Evolutionary conservation across 2,888 invertebrate species (phyloP).

Genomic region (Brassicogethes aeneus): DNA sequence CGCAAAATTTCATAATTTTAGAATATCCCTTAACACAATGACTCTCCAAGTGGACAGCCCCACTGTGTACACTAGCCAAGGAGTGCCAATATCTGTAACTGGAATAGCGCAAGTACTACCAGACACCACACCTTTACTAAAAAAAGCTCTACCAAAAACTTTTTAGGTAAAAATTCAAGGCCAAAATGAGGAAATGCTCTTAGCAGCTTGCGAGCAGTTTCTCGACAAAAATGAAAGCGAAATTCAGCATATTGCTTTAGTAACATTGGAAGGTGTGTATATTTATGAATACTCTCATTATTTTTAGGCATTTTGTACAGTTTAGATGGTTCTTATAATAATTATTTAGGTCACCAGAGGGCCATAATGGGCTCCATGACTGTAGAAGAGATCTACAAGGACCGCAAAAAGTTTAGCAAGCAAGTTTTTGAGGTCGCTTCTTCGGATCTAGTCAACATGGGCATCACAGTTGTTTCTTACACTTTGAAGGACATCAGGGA

Average conservation of each 20-base stretch:
- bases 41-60: slow-evolving; percentile 93
- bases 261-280: slow-evolving; percentile 81
- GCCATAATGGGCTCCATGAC: slow-evolving; percentile 97
- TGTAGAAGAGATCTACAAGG: slow-evolving; percentile 93
- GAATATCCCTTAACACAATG: slow-evolving; percentile 95
- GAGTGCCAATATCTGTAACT: slow-evolving; percentile 94
- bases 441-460: slow-evolving; percentile 92
- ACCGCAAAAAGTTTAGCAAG: slow-evolving; percentile 92
- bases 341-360: slow-evolving; percentile 87
- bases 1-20: slow-evolving; percentile 32
- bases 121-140: slow-evolving; percentile 1
- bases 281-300: no score
- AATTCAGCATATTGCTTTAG: slow-evolving; percentile 84
- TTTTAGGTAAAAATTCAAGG: slow-evolving; percentile 77
- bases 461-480: slow-evolving; percentile 91
- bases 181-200: slow-evolving; percentile 80
- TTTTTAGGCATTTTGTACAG: no score
- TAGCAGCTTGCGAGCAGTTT: slow-evolving; percentile 91
- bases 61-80: slow-evolving; percentile 92
- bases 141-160: neutral
- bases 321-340: no score
- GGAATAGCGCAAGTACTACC: slow-evolving; percentile 85
- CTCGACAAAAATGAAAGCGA: slow-evolving; percentile 80
- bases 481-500: slow-evolving; percentile 90
- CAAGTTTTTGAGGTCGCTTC: slow-evolving; percentile 92